Conservation (phyloP, 2,113 vertebrate species). For the Mormyrus iriodes region DNA sequence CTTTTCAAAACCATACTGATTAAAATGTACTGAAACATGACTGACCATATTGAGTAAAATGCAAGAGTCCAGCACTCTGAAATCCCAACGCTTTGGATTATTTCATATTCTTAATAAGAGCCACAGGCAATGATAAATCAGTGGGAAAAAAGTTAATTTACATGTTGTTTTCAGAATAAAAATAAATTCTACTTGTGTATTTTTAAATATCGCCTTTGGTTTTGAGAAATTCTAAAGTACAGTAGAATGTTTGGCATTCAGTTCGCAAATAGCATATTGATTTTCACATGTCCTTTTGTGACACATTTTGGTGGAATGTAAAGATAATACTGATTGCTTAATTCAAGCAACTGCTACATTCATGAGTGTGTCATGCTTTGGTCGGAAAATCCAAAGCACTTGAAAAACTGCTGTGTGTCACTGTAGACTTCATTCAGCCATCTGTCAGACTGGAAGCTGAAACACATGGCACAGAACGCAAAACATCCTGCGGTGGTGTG, state of each 20-base stretch:
- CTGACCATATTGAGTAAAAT: background rate
- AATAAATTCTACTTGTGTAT: background rate
- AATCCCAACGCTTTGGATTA: background rate
- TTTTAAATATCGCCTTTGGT: background rate
- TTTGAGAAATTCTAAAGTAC: background rate
- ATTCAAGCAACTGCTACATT: background rate
- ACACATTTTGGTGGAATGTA: background rate
- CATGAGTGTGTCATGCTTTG: background rate
- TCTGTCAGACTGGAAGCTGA: background rate
- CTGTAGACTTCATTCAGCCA: background rate
- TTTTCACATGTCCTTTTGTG: background rate
- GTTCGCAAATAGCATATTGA: background rate
- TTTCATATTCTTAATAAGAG: background rate
- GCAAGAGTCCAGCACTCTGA: background rate
- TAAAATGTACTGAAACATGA: background rate
- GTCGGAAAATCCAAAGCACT: background rate
- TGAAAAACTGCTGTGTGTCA: background rate
- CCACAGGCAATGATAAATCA: background rate
- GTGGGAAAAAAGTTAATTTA: background rate
- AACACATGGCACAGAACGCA: background rate
- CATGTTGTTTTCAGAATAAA: background rate
- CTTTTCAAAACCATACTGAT: background rate
- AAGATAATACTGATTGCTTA: background rate
- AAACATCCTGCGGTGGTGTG: background rate
- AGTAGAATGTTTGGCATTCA: background rate